Evolutionary conservation across 2,113 vertebrate genomes (phyloP).

Genomic region (Neodontobutis hainanensis): DNA sequence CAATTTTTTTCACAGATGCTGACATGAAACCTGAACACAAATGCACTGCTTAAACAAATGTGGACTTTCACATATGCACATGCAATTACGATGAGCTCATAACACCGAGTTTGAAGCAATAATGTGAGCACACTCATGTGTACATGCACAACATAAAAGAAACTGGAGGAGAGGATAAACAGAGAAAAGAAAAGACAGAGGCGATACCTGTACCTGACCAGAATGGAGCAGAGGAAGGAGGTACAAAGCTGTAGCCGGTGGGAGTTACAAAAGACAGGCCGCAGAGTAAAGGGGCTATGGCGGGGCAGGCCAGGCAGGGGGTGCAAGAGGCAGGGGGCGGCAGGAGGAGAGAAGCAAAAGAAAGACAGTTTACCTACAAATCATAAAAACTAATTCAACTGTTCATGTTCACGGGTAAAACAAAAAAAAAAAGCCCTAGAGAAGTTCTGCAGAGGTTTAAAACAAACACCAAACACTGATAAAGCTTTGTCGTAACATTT

Average conservation of each 20-base stretch:
- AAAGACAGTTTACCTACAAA: conserved; percentile 55
- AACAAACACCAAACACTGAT: neutral
- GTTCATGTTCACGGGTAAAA: neutral
- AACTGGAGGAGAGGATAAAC: neutral
- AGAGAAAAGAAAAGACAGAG: conserved; percentile 71
- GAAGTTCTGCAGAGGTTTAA: neutral
- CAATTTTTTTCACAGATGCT: too few species aligned
- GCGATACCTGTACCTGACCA: conserved; percentile 99
- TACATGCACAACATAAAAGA: neutral
- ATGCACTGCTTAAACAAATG: conserved; percentile 35
- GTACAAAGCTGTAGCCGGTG: conserved; percentile 97
- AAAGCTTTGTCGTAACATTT: neutral
- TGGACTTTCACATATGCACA: neutral
- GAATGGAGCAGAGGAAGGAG: conserved; percentile 97
- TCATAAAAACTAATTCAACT: neutral
- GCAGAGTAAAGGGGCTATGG: conserved; percentile 95
- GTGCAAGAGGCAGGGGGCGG: conserved; percentile 67
- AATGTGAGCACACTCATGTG: conserved; percentile 14
- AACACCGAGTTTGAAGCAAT: conserved; percentile 6
- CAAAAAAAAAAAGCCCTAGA: neutral
- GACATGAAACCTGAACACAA: conserved; percentile 3
- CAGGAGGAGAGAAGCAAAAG: conserved; percentile 28
- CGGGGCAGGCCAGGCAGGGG: conserved; percentile 56
- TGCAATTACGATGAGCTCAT: conserved; percentile 3
- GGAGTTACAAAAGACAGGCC: conserved; percentile 96